Percentiles rank a stretch among this genome's conserved stretches.
phyloP scores from a whole-genome alignment of 2,888 invertebrate species.

The Trichopoda pennipes region DNA sequence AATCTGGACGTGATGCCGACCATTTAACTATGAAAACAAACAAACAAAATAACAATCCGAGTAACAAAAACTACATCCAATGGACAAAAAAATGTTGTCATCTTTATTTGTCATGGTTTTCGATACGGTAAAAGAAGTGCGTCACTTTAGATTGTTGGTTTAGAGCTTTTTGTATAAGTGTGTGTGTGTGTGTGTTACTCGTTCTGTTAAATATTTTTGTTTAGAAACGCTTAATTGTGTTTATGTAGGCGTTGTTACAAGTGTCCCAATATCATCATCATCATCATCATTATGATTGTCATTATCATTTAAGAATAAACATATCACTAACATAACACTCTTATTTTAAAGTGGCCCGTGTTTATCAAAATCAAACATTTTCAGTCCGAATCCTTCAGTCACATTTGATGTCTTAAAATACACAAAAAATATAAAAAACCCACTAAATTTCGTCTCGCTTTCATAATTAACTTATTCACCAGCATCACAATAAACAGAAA shows the following conservation, averaged over 20 bases:
- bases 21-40: constrained; percentile 33
- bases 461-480: constrained; percentile 66
- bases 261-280: constrained; percentile 58
- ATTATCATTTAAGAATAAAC: constrained; percentile 14
- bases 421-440: constrained; percentile 33
- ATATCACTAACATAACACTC: constrained; percentile 42
- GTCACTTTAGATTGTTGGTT: constrained; percentile 24
- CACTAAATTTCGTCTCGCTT: constrained; percentile 67
- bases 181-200: constrained; percentile 11
- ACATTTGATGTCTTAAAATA: constrained; percentile 7
- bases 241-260: constrained; percentile 69
- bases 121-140: constrained; percentile 33
- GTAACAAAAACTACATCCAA: constrained; percentile 5
- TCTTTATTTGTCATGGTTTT: constrained; percentile 62
- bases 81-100: constrained; percentile 44
- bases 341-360: constrained; percentile 39
- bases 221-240: constrained; percentile 61
- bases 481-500: constrained; percentile 51
- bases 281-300: constrained; percentile 19
- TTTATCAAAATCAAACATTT: constrained; percentile 7
- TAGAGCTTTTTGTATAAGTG: not conserved
- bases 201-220: constrained; percentile 31
- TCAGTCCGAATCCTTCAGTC: not conserved
- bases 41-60: constrained; percentile 24
- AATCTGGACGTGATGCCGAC: constrained; percentile 30